A percentile compares a stretch with the other conserved stretches of the same genome.
Evolutionary conservation across 2,888 invertebrate genomes (phyloP).

Genomic region (Deilephila porcellus): DNA sequence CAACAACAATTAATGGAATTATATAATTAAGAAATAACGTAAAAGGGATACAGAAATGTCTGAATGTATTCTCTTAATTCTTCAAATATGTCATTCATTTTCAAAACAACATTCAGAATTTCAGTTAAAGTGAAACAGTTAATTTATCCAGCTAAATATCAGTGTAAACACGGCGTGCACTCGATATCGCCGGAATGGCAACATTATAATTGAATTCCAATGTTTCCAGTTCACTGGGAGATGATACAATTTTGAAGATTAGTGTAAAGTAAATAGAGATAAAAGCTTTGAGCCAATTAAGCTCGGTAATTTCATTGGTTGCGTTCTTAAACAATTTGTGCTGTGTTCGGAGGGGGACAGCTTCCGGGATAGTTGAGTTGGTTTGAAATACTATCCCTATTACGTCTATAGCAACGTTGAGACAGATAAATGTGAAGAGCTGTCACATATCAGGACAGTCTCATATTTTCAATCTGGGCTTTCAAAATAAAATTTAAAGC

Average conservation of each 20-base stretch:
- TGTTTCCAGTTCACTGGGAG: constrained; percentile 25
- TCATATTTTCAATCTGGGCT: too few relatives aligned
- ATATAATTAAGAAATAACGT: too few relatives aligned
- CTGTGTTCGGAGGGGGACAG: constrained; percentile 41
- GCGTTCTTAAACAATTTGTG: constrained; percentile 52
- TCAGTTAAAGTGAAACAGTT: background rate
- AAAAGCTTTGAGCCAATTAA: constrained; percentile 57
- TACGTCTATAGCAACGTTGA: too few relatives aligned
- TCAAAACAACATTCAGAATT: too few relatives aligned
- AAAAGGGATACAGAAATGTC: too few relatives aligned
- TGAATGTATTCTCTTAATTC: too few relatives aligned
- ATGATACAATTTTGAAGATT: constrained; percentile 51
- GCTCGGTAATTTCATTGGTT: constrained; percentile 57
- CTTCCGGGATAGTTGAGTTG: background rate
- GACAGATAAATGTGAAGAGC: too few relatives aligned
- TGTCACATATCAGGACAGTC: too few relatives aligned
- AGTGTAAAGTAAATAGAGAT: constrained; percentile 52
- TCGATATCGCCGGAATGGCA: background rate
- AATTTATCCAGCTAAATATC: constrained; percentile 5
- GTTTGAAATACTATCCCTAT: constrained; percentile 18
- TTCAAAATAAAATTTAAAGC: too few relatives aligned
- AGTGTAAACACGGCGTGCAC: background rate
- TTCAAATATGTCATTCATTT: too few relatives aligned
- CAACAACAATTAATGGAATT: too few relatives aligned
- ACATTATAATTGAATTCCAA: constrained; percentile 27